Evolutionary conservation across 53 echinoderm and acorn worm species (phyloP), one percentile per base, ranked within the genome.

Genomic region (Pentamera pediparva): DNA sequence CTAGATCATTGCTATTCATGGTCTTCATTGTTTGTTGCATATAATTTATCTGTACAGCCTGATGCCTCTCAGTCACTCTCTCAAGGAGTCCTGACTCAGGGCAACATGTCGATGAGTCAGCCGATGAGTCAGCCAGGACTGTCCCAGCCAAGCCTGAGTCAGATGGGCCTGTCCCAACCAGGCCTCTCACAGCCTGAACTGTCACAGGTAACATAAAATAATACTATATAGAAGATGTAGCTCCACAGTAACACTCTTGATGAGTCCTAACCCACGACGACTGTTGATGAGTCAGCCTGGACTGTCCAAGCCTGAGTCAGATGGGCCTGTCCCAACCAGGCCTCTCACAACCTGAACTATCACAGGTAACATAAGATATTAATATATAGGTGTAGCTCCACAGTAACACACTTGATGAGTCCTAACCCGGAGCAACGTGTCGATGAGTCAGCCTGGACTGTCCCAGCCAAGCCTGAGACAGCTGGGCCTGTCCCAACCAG

Each of bases 151-250:
- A 89, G 94, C 35, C 84, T 94, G 76, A 89, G 89, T 22, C 94
- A 89, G 63, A 89, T 89, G 56, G 93, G 89, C 27, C 87, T 93
- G 8, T 93, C 93, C 28, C 93, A 93, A 62, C 89, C 94, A n/a
- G 94, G 94, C 19, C 85, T 94, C 31, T 94, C 94, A 21, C 94
- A 94, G 76, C 94, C 94, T 31, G 94, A 94, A 33, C 89, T 94
- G 11, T 94, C 94, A 6, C 94, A 94, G 94, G 94, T 89, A 82
- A 47, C 47, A 1, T 22, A 25, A 22, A 26, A 77, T n/a, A n/a
- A n/a, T n/a, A n/a, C n/a, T n/a, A n/a, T n/a, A n/a, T n/a, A n/a
- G n/a, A n/a, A n/a, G n/a, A n/a, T n/a, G n/a, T n/a, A n/a, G n/a
- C n/a, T n/a, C n/a, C n/a, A n/a, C n/a, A n/a, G n/a, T n/a, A n/a